phyloP scores from a whole-genome alignment of 2,797 vertebrate genomes.

The Antennarius maculatus region DNA sequence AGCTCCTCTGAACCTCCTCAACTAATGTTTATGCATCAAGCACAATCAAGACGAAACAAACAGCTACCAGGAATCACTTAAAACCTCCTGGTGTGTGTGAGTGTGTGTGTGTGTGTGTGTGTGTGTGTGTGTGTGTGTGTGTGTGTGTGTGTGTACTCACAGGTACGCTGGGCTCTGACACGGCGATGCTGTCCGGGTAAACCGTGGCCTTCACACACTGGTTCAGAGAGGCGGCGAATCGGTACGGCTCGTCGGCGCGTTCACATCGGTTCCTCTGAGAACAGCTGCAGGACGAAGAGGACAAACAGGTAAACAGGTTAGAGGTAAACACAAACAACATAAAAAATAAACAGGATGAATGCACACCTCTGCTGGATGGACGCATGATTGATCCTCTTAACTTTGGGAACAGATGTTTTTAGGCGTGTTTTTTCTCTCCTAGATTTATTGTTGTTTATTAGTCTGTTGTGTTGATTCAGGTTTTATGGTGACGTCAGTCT shows the following conservation, averaged over 20 bases:
- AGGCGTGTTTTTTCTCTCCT: too few species aligned
- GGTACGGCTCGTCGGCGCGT: slow-evolving; percentile 88
- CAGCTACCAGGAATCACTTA: slow-evolving; percentile 45
- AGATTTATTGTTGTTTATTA: not conserved
- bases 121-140: not conserved
- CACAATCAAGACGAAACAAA: slow-evolving; percentile 57
- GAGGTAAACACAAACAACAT: not conserved
- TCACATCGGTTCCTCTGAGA: slow-evolving; percentile 92
- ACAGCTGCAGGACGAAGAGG: slow-evolving; percentile 82
- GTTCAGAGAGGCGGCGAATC: slow-evolving; percentile 89
- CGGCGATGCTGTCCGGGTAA: slow-evolving; percentile 94
- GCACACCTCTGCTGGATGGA: too few species aligned
- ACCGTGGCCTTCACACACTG: slow-evolving; percentile 91
- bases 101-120: too few species aligned
- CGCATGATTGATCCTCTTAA: not conserved
- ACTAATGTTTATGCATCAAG: slow-evolving; percentile 78
- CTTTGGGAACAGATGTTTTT: not conserved
- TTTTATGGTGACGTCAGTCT: slow-evolving; percentile 12
- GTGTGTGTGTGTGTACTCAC: slow-evolving; percentile 77
- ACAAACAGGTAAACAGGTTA: slow-evolving; percentile 3
- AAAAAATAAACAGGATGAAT: not conserved
- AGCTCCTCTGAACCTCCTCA: slow-evolving; percentile 63
- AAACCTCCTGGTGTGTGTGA: slow-evolving; percentile 47
- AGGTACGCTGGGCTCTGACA: slow-evolving; percentile 90
- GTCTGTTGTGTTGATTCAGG: slow-evolving; percentile 1